These are phyloP conservation scores for Incurvaria masculella DNA, from an alignment of 2,888 invertebrate species.

Conservation along the genomic window DNA sequence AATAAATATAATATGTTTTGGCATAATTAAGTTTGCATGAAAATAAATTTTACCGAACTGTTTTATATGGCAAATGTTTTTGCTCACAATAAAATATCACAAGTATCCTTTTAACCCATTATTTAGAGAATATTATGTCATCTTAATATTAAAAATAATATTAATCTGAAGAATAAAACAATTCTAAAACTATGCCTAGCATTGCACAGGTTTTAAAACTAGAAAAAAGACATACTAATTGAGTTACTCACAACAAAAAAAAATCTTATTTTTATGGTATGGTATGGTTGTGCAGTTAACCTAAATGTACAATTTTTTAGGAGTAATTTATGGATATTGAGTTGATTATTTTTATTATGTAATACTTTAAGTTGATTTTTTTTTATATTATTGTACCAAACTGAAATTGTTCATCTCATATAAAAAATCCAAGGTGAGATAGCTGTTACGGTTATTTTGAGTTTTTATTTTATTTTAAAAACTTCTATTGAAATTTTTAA, in stretches of 20 bases:
- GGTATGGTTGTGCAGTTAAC: slow-evolving; percentile 8
- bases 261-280: slow-evolving; percentile 9
- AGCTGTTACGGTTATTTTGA: too few relatives aligned
- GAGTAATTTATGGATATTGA: slow-evolving; percentile 16
- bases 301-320: slow-evolving; percentile 17
- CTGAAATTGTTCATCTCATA: slow-evolving; percentile 19
- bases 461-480: too few relatives aligned
- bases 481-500: too few relatives aligned
- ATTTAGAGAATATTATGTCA: too few relatives aligned
- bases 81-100: background rate
- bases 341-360: slow-evolving; percentile 12
- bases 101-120: too few relatives aligned
- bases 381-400: slow-evolving; percentile 4
- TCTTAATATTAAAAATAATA: slow-evolving; percentile 9
- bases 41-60: too few relatives aligned
- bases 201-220: slow-evolving; percentile 14
- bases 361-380: slow-evolving; percentile 5
- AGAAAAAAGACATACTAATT: slow-evolving; percentile 1
- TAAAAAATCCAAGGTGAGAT: too few relatives aligned
- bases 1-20: too few relatives aligned
- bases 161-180: slow-evolving; percentile 6
- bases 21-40: too few relatives aligned
- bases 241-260: slow-evolving; percentile 4
- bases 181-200: slow-evolving; percentile 9
- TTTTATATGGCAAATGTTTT: slow-evolving; percentile 2